Percentiles rank a stretch among this genome's conserved stretches.
phyloP scores from a whole-genome alignment of 2,797 vertebrate species.

The Threskiornis aethiopicus region DNA sequence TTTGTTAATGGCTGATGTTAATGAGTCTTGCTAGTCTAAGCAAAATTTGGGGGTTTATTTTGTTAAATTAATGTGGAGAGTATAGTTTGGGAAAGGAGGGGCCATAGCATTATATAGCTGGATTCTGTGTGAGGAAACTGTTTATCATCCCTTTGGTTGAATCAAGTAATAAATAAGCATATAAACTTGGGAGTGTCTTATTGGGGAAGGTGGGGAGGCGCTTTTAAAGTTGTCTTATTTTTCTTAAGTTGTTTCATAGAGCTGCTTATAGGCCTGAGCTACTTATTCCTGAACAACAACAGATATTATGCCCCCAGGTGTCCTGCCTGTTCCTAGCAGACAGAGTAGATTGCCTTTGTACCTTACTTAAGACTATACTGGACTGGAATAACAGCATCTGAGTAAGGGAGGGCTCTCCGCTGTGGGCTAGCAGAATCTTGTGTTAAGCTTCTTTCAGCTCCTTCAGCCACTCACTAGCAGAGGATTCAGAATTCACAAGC shows the following conservation, averaged over 20 bases:
- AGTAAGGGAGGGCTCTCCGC: neutral
- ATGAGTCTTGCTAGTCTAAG: too few species aligned
- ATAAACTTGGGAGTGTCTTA: neutral
- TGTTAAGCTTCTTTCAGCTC: neutral
- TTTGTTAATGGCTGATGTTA: neutral
- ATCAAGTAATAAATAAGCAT: neutral
- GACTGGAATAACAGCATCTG: neutral
- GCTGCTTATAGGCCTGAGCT: neutral
- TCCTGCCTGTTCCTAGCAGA: neutral
- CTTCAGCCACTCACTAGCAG: fast-evolving
- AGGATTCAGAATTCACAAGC: neutral
- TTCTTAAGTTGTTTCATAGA: neutral
- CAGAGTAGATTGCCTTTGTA: neutral
- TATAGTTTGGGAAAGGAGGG: neutral
- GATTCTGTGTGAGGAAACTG: neutral
- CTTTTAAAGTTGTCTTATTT: neutral
- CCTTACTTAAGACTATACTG: fast-evolving
- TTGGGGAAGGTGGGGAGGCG: fast-evolving
- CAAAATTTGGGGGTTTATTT: neutral
- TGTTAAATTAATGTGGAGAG: neutral
- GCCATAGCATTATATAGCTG: fast-evolving
- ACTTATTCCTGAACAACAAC: neutral
- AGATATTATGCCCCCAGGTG: neutral
- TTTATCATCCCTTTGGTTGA: neutral
- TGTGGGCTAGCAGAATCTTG: fast-evolving